Conservation (phyloP, 2,888 invertebrate species). For the Nephrotoma appendiculata region DNA sequence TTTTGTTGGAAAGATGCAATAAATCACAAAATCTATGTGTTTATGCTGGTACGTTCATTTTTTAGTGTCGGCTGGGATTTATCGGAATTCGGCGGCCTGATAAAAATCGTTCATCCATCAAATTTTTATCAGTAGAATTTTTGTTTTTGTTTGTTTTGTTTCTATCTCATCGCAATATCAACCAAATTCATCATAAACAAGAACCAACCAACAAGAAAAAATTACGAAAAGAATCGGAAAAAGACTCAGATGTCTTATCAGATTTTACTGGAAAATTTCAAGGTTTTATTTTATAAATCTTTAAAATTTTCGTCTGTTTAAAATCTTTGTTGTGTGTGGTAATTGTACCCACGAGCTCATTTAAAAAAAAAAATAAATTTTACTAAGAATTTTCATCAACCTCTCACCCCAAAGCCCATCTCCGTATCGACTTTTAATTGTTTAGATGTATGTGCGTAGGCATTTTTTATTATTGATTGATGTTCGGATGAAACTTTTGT, state of each 20-base stretch:
- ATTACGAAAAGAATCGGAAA: background rate
- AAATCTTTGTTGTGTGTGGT: background rate
- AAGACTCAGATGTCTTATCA: background rate
- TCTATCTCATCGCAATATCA: background rate
- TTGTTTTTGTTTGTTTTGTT: background rate
- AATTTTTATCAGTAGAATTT: background rate
- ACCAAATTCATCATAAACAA: background rate
- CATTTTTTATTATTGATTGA: background rate
- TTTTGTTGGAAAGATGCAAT: background rate
- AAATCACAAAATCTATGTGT: background rate
- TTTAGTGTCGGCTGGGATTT: background rate
- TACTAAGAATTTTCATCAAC: background rate
- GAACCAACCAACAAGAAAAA: background rate
- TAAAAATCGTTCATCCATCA: background rate
- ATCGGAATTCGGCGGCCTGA: background rate
- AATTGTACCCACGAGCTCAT: background rate
- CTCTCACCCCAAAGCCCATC: background rate
- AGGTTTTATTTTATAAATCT: background rate
- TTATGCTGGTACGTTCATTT: background rate
- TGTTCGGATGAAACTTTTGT: background rate
- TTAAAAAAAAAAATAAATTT: background rate
- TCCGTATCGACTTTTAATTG: background rate
- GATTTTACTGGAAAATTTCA: background rate
- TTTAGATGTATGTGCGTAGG: too few species aligned
- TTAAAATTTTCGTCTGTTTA: background rate